Evolutionary conservation across 2,888 invertebrate species (phyloP), one percentile per base, ranked within the genome.

Genomic region (Cenopis cana): DNA sequence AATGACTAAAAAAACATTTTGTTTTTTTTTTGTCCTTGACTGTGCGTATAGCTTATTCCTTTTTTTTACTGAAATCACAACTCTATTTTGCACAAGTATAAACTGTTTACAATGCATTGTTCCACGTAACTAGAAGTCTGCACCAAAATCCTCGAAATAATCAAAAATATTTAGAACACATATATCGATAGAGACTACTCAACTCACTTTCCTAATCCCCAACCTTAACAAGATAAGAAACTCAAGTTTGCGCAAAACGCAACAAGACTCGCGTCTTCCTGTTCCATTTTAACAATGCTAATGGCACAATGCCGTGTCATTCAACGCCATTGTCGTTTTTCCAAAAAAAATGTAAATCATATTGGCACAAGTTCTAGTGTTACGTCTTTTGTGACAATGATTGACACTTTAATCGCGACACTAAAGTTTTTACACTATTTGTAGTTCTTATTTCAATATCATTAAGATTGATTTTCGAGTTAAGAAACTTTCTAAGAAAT

Each of bases 351-450:
- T 84, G 82, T 82, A 82, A 85, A 82, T 82, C 83, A 87, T 82
- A 85, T 85, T 81, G 73, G 82, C 78, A 86, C 89, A 90, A 89
- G 88, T 89, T 90, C 89, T 89, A 90, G 87, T 91, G 89, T 91
- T 90, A 88, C 89, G 77, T 75, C 72, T 81, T 81, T 89, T 89
- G 85, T 86, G 76, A 72, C 75, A 74, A 74, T 78, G 74, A 78
- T 78, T 76, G 73, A 73, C 75, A 66, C 75, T 70, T 75, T 76
- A 74, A 69, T 57, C 62, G 46, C 66, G 17, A 62, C 73, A 74
- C 8, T 4, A 76, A 57, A n/a, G 57, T 20, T 24, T 59, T 33
- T 38, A 29, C 61, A 36, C 50, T n/a, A n/a, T n/a, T 60, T n/a
- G 1, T 33, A 29, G n/a, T 18, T 41, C 49, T 59, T 59, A 49